phyloP scores from a whole-genome alignment of 2,888 invertebrate genomes.

The Nomada lathburiana region DNA sequence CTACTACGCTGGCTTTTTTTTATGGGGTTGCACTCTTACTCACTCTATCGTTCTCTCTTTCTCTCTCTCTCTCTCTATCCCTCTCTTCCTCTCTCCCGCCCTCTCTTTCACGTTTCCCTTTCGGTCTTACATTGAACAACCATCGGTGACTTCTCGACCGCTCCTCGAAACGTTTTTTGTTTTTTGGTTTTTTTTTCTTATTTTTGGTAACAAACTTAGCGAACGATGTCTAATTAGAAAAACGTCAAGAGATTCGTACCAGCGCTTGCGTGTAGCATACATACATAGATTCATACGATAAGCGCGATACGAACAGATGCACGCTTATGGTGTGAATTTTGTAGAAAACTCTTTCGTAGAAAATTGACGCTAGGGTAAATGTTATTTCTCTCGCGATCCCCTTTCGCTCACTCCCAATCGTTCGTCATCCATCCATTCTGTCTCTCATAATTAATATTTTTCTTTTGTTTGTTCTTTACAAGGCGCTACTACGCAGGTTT shows the following conservation, averaged over 20 bases:
- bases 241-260: conserved; percentile 68
- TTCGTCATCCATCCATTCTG: conserved; percentile 9
- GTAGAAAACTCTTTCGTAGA: conserved; percentile 79
- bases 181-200: not conserved
- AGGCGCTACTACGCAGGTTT: conserved; percentile 80
- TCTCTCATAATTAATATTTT: conserved; percentile 28
- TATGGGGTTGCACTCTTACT: conserved; percentile 30
- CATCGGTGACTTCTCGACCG: conserved; percentile 1
- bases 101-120: not conserved
- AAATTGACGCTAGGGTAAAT: conserved; percentile 83
- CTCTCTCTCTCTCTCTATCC: not conserved
- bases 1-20: conserved; percentile 54
- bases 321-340: conserved; percentile 72
- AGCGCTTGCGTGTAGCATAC: conserved; percentile 69
- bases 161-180: not conserved
- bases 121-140: conserved; percentile 35
- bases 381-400: conserved; percentile 24
- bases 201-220: conserved; percentile 60
- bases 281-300: conserved; percentile 71
- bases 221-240: conserved; percentile 67
- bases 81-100: not conserved
- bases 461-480: conserved; percentile 73
- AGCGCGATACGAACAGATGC: conserved; percentile 62
- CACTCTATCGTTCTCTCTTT: conserved; percentile 2
- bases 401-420: conserved; percentile 2